Base-by-base conservation (phyloP, 2,888 invertebrate genomes). In the Lasioglossum figueresi region DNA sequence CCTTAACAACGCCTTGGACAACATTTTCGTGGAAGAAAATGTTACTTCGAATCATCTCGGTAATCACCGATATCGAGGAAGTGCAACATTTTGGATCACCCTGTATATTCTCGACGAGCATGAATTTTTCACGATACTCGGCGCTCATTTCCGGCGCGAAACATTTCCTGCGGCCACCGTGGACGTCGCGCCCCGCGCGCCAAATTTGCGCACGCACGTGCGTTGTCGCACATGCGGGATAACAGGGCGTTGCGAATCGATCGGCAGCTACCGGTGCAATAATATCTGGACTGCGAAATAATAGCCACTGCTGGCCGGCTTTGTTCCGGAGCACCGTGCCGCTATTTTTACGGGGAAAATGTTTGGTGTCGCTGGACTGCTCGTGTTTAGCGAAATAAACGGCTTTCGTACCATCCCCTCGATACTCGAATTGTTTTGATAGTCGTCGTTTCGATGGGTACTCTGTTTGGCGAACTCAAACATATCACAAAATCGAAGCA, bases 191-290 rank as follows among this genome's bases (percentile, higher is more conserved):
- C 27, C 16, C n/a, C 52, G 23, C 52, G 23, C 27, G 59, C 27
- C 27, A 59, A 59, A 59, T 59, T 59, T 59, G 59, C 59, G 59
- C 59, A 59, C 59, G 59, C 59, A 59, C 59, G 27, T 59, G 31
- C 27, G 27, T 59, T 59, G 27, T 27, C 31, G 59, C 59, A 59
- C 59, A 59, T 59, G 59, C 59, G 52, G 59, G 59, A 59, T n/a
- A 27, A 27, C 27, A 14, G 14, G 14, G 14, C 12, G 31, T n/a
- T 27, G 27, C 59, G 27, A 59, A 59, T 59, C 59, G 59, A 59
- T 59, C 59, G 59, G 27, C 59, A 14, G 59, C 31, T 59, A 31
- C 59, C 59, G 59, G 27, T 14, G 59, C 59, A 27, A 59, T 27
- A 31, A 16, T 14, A 27, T 59, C 27, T 59, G 14, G 59, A 59